Percentiles rank a stretch among this genome's conserved stretches.
Conservation (phyloP, 1,140 invertebrate species). For the Trichogramma pretiosum region DNA sequence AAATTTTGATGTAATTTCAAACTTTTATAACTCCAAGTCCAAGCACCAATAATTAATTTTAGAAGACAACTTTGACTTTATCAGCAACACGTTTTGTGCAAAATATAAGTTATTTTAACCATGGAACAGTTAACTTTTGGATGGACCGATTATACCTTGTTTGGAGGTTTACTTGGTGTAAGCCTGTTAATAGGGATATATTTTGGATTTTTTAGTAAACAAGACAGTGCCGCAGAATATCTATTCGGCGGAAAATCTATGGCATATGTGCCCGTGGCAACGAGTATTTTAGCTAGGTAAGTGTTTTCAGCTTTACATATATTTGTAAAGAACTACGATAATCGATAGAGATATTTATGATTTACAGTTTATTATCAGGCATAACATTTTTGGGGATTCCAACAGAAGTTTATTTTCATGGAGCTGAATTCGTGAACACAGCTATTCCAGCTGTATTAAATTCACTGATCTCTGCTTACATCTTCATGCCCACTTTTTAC, state of each 20-base stretch:
- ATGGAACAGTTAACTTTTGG: conserved; percentile 30
- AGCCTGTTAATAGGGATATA: conserved; percentile 70
- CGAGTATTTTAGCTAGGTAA: conserved; percentile 72
- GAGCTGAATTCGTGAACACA: conserved; percentile 58
- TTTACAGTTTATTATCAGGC: conserved; percentile 65
- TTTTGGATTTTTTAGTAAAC: conserved; percentile 70
- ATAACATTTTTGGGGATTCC: conserved; percentile 70
- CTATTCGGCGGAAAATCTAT: conserved; percentile 73
- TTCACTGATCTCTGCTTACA: conserved; percentile 50
- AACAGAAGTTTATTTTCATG: conserved; percentile 67
- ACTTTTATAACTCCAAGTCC: too few species aligned
- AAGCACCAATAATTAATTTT: too few species aligned
- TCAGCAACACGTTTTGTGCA: background rate
- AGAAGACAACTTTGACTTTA: too few species aligned
- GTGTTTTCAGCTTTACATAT: too few species aligned
- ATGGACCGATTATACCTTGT: conserved; percentile 59
- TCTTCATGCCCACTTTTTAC: conserved; percentile 68
- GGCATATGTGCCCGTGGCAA: conserved; percentile 68
- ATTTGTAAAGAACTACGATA: too few species aligned
- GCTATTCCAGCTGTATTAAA: conserved; percentile 54
- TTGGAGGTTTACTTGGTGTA: conserved; percentile 55
- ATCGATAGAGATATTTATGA: too few species aligned
- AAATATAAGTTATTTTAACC: too few species aligned
- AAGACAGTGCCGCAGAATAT: conserved; percentile 68
- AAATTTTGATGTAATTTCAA: too few species aligned